Percentiles rank a stretch among this genome's conserved stretches.
Evolutionary conservation across 2,888 invertebrate species (phyloP).

Genomic region (Leptothorax acervorum): DNA sequence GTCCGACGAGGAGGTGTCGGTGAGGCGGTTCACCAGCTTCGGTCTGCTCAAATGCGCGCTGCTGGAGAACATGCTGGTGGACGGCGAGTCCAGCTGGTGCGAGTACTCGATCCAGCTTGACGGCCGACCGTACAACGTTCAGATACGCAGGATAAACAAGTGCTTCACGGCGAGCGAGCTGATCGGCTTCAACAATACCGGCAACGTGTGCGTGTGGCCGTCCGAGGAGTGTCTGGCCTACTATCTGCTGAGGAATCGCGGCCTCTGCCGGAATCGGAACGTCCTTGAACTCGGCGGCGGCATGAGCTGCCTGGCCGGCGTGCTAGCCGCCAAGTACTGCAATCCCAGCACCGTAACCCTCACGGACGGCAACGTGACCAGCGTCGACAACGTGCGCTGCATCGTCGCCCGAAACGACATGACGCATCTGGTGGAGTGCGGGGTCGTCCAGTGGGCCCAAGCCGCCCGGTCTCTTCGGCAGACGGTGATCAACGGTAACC

Average conservation of each 20-base stretch:
- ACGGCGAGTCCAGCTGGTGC: constrained; percentile 86
- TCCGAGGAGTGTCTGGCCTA: constrained; percentile 92
- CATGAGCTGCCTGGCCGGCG: constrained; percentile 93
- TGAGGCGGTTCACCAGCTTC: constrained; percentile 85
- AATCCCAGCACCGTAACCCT: constrained; percentile 89
- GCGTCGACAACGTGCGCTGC: constrained; percentile 90
- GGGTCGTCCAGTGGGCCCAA: constrained; percentile 83
- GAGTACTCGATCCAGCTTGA: constrained; percentile 87
- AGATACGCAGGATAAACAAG: constrained; percentile 88
- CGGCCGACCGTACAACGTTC: constrained; percentile 86
- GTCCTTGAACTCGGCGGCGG: constrained; percentile 94
- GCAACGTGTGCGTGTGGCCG: constrained; percentile 93
- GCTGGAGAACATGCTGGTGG: constrained; percentile 73
- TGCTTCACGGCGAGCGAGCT: constrained; percentile 90
- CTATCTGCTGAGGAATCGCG: constrained; percentile 89
- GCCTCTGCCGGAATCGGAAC: constrained; percentile 89
- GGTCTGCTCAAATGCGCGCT: constrained; percentile 81
- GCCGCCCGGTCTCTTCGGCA: constrained; percentile 79
- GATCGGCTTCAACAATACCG: constrained; percentile 94
- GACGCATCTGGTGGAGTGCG: constrained; percentile 85
- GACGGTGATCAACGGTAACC: constrained; percentile 72
- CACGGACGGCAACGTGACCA: constrained; percentile 92
- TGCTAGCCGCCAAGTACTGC: constrained; percentile 90
- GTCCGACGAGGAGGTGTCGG: constrained; percentile 81
- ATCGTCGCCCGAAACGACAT: constrained; percentile 90